phyloP scores from a whole-genome alignment of 2,888 invertebrate genomes.

The Antitype chi region DNA sequence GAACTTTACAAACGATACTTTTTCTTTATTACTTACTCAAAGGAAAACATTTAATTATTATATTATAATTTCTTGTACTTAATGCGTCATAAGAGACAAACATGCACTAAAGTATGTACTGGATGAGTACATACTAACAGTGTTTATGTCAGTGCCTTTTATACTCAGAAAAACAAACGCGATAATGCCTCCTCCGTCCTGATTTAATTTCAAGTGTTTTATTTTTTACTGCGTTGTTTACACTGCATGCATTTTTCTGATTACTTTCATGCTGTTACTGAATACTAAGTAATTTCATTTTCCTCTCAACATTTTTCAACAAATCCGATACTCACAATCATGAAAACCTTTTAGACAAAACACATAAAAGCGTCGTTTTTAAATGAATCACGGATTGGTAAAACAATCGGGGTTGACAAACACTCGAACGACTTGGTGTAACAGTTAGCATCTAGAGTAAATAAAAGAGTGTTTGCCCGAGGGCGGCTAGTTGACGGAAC shows the following conservation, averaged over 20 bases:
- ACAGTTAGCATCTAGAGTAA: conserved; percentile 54
- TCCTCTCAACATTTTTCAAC: background rate
- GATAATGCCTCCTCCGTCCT: conserved; percentile 10
- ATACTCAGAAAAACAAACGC: conserved; percentile 20
- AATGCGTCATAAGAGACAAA: conserved; percentile 4
- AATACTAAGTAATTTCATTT: conserved; percentile 1
- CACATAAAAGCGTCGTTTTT: conserved; percentile 20
- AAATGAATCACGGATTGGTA: conserved; percentile 41
- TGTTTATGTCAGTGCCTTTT: conserved; percentile 10
- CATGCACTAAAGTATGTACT: background rate
- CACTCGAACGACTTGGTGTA: conserved; percentile 40
- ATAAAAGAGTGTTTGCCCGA: conserved; percentile 63
- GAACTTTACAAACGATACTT: background rate
- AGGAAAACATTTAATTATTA: background rate
- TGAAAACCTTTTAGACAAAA: conserved; percentile 39
- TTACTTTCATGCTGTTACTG: conserved; percentile 18
- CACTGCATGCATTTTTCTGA: conserved; percentile 17
- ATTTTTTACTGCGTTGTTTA: conserved; percentile 34
- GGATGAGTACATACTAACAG: conserved; percentile 14
- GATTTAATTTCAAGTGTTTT: conserved; percentile 27
- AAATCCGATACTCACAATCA: conserved; percentile 13
- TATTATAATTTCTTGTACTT: conserved; percentile 13
- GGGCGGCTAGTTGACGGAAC: conserved; percentile 57
- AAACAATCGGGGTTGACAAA: conserved; percentile 44
- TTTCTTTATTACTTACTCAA: background rate